Evolutionary conservation across 1,140 invertebrate genomes (phyloP).

Genomic region (Bombyx mandarina): DNA sequence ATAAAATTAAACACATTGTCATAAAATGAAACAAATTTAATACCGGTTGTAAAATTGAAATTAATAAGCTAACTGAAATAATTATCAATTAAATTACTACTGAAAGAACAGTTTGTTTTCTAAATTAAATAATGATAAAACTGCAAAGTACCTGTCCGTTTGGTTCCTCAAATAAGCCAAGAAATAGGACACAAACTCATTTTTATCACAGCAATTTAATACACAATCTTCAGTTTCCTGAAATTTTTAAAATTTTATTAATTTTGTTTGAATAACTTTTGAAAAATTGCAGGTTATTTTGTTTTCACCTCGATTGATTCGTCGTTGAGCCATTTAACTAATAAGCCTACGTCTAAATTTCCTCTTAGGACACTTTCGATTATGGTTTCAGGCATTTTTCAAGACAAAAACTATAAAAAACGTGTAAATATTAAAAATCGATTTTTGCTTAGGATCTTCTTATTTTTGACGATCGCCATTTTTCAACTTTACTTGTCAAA

Average conservation of each 20-base stretch:
- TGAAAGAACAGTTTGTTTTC: constrained; percentile 16
- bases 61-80: neutral
- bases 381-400: constrained; percentile 52
- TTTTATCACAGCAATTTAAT: constrained; percentile 45
- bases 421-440: constrained; percentile 18
- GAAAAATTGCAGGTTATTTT: constrained; percentile 31
- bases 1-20: neutral
- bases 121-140: constrained; percentile 35
- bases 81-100: neutral
- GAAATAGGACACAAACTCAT: constrained; percentile 54
- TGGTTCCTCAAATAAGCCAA: constrained; percentile 52
- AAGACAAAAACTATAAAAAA: constrained; percentile 18
- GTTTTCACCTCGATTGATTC: constrained; percentile 44
- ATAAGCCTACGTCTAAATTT: constrained; percentile 36
- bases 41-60: neutral
- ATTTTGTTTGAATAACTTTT: constrained; percentile 4
- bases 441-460: constrained; percentile 30
- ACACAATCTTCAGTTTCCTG: constrained; percentile 52
- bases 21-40: neutral
- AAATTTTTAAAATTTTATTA: constrained; percentile 16
- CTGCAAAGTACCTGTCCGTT: constrained; percentile 39
- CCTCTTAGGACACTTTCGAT: constrained; percentile 51
- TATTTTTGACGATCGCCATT: constrained; percentile 20
- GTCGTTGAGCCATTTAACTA: constrained; percentile 51
- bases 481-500: neutral